Evolutionary conservation across 2,888 invertebrate species (phyloP), one percentile per base, ranked within the genome.

Genomic region (Leucania comma): DNA sequence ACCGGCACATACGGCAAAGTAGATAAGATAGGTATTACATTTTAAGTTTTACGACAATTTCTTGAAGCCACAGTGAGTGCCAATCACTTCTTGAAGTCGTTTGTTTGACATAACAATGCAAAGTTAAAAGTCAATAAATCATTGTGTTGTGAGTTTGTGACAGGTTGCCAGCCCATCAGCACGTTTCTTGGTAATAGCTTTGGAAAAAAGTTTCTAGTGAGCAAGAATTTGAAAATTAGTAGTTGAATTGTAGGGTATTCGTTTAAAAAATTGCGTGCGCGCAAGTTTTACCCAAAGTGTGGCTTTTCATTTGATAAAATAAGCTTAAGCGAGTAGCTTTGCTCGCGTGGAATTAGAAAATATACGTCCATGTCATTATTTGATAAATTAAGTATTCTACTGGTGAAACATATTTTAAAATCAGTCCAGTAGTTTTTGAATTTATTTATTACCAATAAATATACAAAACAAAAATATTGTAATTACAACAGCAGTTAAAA

Each of bases 61-160:
- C 26, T 61, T 38, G 17, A 46, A 56, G 77, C 59, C 24, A 51
- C 22, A 64, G 38, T 38, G 24, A 56, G 29, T 50, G 64, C 12
- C 65, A 59, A 66, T 56, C 62, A 56, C 1, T 59, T 46, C 46
- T 62, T 62, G 51, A 22, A 67, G 35, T 71, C 54, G 24, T 63
- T 75, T 58, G 20, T 61, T 75, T 54, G 51, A 61, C 62, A 54
- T 73, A 42, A 78, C 65, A 78, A 69, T 74, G 42, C 53, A 10
- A n/a, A 59, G 65, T 69, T 72, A 56, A 68, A 68, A 60, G 51
- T 59, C 32, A 66, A 63, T 78, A 62, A 69, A 74, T 78, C 59
- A 66, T 51, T 69, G 56, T 60, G n/a, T 56, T 68, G n/a, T n/a
- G 48, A 63, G 42, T 20, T 46, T 58, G 46, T 71, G 71, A 72